phyloP scores from a whole-genome alignment of 92 coral and sea anemone species.

The Phenganax stokvisi region DNA sequence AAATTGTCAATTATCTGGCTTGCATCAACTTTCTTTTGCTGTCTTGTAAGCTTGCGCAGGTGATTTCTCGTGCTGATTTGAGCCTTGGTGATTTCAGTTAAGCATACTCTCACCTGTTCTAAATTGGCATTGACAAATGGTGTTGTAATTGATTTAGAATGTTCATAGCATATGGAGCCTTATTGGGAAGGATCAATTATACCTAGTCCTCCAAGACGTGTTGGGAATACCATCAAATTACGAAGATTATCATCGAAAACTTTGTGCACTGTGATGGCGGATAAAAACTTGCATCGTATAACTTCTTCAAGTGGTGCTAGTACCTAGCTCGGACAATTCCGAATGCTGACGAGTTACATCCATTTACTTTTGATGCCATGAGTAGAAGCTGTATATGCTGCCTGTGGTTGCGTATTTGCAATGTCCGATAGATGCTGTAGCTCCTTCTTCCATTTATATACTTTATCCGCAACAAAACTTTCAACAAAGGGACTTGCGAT shows the following conservation, averaged over 20 bases:
- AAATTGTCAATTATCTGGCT: too few species aligned
- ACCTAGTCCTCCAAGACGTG: too few species aligned
- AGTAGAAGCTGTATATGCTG: constrained; percentile 11
- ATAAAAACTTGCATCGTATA: not conserved
- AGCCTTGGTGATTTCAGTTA: too few species aligned
- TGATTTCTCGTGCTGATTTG: too few species aligned
- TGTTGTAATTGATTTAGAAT: too few species aligned
- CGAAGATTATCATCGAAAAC: not conserved
- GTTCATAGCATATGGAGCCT: too few species aligned
- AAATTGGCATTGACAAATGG: too few species aligned
- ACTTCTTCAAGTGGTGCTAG: constrained; percentile 15
- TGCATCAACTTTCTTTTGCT: too few species aligned
- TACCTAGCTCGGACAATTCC: not conserved
- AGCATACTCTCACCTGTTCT: too few species aligned
- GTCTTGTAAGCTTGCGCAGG: too few species aligned
- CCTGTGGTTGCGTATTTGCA: constrained; percentile 19
- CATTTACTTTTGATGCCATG: constrained; percentile 8
- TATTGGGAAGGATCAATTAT: too few species aligned
- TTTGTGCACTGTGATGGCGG: constrained; percentile 17
- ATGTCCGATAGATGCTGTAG: constrained; percentile 9
- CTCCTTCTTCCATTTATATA: constrained; percentile 1
- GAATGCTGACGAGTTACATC: not conserved
- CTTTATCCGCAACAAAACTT: not conserved
- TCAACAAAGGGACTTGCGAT: not conserved
- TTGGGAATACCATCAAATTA: too few species aligned